Conservation (phyloP, 2,113 vertebrate species). For the Parus major region DNA sequence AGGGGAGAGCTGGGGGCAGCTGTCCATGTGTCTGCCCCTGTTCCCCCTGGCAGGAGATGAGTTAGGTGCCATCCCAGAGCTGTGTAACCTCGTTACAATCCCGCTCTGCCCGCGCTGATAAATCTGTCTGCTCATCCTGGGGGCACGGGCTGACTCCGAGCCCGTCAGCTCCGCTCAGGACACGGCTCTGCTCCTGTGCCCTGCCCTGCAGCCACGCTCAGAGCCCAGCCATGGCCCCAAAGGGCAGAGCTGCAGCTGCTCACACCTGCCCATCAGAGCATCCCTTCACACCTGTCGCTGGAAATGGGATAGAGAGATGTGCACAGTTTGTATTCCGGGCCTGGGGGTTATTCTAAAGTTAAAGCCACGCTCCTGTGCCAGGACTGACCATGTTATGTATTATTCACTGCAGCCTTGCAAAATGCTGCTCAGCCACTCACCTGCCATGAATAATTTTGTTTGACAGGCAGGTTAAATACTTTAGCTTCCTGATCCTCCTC, state of each 20-base stretch:
- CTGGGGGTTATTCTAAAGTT: not conserved
- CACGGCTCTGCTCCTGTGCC: not conserved
- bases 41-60: not conserved
- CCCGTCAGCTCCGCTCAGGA: rapidly evolving
- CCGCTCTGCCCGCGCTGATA: not conserved
- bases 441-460: conserved; percentile 2
- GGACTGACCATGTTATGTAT: not conserved
- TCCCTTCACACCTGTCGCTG: not conserved
- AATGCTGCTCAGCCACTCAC: not conserved
- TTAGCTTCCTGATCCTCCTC: not conserved
- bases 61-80: not conserved
- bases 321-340: not conserved
- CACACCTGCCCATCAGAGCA: not conserved
- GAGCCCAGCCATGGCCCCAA: rapidly evolving
- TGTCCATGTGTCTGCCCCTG: not conserved
- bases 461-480: conserved; percentile 25
- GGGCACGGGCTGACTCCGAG: rapidly evolving
- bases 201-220: not conserved
- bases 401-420: not conserved
- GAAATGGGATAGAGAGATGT: not conserved
- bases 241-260: not conserved
- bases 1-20: not conserved
- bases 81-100: rapidly evolving
- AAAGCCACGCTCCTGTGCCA: rapidly evolving
- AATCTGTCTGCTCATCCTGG: rapidly evolving